Evolutionary conservation across 2,888 invertebrate species (phyloP).

Genomic region (Polylopha cassiicola): DNA sequence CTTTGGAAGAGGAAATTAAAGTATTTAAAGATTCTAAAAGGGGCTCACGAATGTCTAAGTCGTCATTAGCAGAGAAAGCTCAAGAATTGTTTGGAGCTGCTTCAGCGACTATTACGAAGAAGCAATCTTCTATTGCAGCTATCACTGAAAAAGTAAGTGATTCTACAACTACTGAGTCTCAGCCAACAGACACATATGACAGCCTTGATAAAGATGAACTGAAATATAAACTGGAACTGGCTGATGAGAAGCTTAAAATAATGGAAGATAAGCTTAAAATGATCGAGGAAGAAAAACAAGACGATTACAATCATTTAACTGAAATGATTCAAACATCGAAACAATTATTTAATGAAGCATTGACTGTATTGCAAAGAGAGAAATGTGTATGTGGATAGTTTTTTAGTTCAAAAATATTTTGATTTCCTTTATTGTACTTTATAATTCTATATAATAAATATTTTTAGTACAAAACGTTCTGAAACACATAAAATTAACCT

Average conservation of each 20-base stretch:
- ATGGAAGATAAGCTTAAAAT: conserved; percentile 80
- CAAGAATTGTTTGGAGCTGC: conserved; percentile 31
- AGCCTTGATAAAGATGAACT: conserved; percentile 58
- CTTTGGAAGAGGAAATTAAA: conserved; percentile 49
- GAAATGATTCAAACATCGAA: conserved; percentile 77
- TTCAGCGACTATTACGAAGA: conserved; percentile 36
- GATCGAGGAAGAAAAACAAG: conserved; percentile 79
- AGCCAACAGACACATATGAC: conserved; percentile 42
- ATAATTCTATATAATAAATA: conserved; percentile 18
- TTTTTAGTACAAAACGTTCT: too few species aligned
- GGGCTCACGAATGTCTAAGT: conserved; percentile 48
- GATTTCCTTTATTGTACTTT: conserved; percentile 12
- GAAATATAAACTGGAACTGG: conserved; percentile 74
- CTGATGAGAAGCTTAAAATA: conserved; percentile 81
- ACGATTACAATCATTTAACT: conserved; percentile 74
- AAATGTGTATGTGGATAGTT: conserved; percentile 58
- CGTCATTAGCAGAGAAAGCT: conserved; percentile 40
- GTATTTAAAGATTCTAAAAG: conserved; percentile 43
- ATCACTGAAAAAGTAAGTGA: conserved; percentile 49
- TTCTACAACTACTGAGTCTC: conserved; percentile 43
- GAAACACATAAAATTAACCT: too few species aligned
- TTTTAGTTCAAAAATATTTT: conserved; percentile 21
- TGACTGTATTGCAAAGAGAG: conserved; percentile 60
- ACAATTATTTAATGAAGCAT: conserved; percentile 74
- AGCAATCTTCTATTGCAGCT: conserved; percentile 43